Conservation (phyloP, 2,888 invertebrate species). For the Heliconius aoede region DNA sequence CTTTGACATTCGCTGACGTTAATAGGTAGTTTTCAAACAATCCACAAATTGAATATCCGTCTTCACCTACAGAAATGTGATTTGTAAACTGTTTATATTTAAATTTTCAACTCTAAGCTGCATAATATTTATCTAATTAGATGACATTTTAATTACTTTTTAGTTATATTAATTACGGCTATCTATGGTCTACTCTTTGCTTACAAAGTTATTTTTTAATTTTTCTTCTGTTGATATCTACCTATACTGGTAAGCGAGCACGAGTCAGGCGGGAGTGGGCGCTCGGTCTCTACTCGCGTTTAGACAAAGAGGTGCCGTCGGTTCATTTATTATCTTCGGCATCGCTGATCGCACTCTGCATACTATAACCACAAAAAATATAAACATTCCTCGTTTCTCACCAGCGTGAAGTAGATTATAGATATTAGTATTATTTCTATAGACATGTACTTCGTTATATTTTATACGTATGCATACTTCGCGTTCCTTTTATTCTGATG, state of each 20-base stretch:
- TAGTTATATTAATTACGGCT: too few relatives aligned
- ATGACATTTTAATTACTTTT: too few relatives aligned
- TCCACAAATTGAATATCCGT: constrained; percentile 1
- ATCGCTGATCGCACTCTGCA: constrained; percentile 26
- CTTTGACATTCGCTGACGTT: neutral
- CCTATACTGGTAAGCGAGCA: neutral
- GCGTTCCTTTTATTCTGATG: neutral
- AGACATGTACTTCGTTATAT: constrained; percentile 11
- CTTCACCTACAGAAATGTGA: neutral
- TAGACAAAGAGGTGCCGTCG: constrained; percentile 32
- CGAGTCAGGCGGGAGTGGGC: neutral
- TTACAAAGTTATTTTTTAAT: too few relatives aligned
- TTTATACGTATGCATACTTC: constrained; percentile 10
- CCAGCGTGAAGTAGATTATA: constrained; percentile 27
- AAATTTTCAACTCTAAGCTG: too few relatives aligned
- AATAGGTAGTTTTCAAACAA: neutral
- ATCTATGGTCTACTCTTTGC: too few relatives aligned
- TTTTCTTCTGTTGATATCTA: neutral
- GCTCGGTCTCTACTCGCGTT: neutral
- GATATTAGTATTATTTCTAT: constrained; percentile 29
- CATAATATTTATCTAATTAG: too few relatives aligned
- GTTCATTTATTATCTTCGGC: constrained; percentile 29
- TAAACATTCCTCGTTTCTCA: constrained; percentile 17
- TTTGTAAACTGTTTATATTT: too few relatives aligned
- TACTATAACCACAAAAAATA: constrained; percentile 17